A percentile compares a stretch with the other conserved stretches of the same genome.
These are phyloP conservation scores for Plebejus argus DNA, from an alignment of 2,888 invertebrate species.

Conservation along the genomic window DNA sequence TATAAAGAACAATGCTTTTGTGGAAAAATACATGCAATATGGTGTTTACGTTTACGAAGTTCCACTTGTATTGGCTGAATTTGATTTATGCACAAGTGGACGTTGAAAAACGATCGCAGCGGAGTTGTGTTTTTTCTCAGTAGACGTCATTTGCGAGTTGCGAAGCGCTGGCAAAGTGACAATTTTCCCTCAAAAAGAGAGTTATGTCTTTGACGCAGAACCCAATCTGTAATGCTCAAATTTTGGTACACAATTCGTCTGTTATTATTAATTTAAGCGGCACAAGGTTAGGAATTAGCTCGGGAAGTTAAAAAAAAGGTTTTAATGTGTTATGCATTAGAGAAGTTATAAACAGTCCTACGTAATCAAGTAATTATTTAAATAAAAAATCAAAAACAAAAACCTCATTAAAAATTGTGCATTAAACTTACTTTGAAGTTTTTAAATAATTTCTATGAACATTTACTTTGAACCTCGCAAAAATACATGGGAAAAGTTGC, in stretches of 20 bases:
- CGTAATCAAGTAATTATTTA: too few species aligned
- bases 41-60: constrained; percentile 43
- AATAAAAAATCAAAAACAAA: too few species aligned
- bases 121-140: constrained; percentile 45
- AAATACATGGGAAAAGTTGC: neutral
- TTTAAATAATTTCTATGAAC: neutral
- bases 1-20: constrained; percentile 38
- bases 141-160: constrained; percentile 43
- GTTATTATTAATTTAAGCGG: neutral
- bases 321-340: neutral
- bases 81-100: constrained; percentile 48
- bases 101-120: constrained; percentile 47
- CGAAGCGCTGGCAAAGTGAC: constrained; percentile 39
- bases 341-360: too few species aligned
- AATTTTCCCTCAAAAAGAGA: constrained; percentile 35
- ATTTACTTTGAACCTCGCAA: neutral
- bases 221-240: constrained; percentile 6
- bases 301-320: neutral
- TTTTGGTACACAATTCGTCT: neutral
- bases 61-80: constrained; percentile 46
- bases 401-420: neutral
- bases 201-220: constrained; percentile 27
- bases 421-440: neutral
- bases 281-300: neutral
- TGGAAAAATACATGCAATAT: constrained; percentile 40